Conservation (phyloP, 2,797 vertebrate genomes). For the Pristis pectinata region DNA sequence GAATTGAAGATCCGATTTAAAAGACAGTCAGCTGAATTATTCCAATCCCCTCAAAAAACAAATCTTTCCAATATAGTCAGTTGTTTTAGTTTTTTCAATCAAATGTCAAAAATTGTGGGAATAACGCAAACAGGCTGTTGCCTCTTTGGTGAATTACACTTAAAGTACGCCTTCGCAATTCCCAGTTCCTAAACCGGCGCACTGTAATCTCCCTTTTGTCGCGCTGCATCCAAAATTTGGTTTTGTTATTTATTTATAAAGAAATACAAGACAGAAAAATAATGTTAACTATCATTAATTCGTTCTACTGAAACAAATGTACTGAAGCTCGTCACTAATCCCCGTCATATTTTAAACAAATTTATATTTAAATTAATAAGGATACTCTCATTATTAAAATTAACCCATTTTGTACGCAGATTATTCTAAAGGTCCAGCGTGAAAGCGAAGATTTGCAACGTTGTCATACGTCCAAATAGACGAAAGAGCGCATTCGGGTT, state of each 20-base stretch:
- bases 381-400: background rate
- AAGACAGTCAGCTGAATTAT: too few species aligned
- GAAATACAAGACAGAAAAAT: background rate
- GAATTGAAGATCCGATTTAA: too few species aligned
- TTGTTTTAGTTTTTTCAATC: too few species aligned
- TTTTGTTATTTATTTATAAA: background rate
- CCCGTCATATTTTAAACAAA: background rate
- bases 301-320: background rate
- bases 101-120: too few species aligned
- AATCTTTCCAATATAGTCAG: too few species aligned
- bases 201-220: background rate
- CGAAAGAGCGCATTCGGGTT: too few species aligned
- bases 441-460: background rate
- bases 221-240: background rate
- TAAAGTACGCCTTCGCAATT: background rate
- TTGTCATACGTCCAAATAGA: background rate
- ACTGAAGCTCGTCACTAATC: background rate
- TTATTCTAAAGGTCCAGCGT: background rate
- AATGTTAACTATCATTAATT: background rate
- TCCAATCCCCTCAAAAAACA: too few species aligned
- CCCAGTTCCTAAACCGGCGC: background rate
- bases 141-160: background rate
- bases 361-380: background rate
- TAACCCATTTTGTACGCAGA: background rate
- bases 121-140: too few species aligned